Conservation (phyloP, 2,113 vertebrate genomes). For the Potamarius usumacintae region DNA sequence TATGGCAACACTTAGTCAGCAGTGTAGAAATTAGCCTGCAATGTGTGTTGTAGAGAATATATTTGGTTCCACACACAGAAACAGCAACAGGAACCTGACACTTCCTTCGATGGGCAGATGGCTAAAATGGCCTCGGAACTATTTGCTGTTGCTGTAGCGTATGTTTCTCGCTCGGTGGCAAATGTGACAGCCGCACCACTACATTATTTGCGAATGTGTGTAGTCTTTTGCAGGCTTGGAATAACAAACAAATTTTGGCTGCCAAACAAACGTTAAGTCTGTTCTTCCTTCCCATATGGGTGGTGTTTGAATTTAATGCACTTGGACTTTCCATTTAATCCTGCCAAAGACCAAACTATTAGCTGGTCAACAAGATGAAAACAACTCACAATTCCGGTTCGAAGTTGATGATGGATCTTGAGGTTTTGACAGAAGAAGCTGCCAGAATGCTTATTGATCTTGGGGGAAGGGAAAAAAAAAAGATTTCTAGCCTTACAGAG, state of each 20-base stretch:
- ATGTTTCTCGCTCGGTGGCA: constrained; percentile 48
- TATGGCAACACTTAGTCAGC: constrained; percentile 48
- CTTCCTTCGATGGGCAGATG: constrained; percentile 60
- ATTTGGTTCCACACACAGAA: constrained; percentile 38
- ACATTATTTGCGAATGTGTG: constrained; percentile 45
- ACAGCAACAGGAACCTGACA: constrained; percentile 47
- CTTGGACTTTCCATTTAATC: constrained; percentile 20
- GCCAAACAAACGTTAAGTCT: constrained; percentile 48
- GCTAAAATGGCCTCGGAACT: constrained; percentile 53
- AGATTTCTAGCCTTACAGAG: neutral
- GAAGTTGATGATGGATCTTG: neutral
- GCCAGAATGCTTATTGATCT: constrained; percentile 17
- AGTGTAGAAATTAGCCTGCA: constrained; percentile 35
- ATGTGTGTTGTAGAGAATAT: constrained; percentile 37
- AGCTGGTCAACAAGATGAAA: neutral
- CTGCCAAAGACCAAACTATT: constrained; percentile 13
- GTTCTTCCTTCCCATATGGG: constrained; percentile 40
- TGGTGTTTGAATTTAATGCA: constrained; percentile 13
- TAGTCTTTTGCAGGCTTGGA: constrained; percentile 51
- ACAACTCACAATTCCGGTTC: constrained; percentile 1
- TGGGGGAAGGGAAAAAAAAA: neutral
- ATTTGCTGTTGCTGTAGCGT: constrained; percentile 49
- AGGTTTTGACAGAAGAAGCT: constrained; percentile 23
- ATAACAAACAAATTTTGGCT: constrained; percentile 53
- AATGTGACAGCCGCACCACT: constrained; percentile 28